A percentile compares a stretch with the other conserved stretches of the same genome.
phyloP scores from a whole-genome alignment of 2,888 invertebrate species.

The Auanema sp. region DNA sequence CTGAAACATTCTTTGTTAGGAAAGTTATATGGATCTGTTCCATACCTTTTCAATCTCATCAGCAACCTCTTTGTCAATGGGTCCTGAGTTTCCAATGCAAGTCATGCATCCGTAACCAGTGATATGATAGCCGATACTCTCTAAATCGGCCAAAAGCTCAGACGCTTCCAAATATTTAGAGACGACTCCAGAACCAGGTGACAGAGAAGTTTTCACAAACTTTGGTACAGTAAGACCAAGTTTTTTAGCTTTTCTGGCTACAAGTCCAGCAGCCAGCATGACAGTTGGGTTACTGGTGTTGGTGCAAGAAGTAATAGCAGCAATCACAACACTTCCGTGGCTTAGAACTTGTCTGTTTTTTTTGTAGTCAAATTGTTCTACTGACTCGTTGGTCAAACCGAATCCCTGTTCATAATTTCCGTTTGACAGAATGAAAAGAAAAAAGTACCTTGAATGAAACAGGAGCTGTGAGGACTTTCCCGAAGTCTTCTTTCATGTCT shows the following conservation, averaged over 20 bases:
- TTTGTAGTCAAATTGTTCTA: slow-evolving; percentile 35
- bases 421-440: neutral
- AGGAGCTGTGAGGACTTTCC: slow-evolving; percentile 81
- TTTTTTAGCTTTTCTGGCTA: slow-evolving; percentile 71
- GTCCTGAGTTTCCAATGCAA: slow-evolving; percentile 97
- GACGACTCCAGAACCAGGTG: slow-evolving; percentile 92
- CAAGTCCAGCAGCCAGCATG: slow-evolving; percentile 87
- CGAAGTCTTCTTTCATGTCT: slow-evolving; percentile 87
- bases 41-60: slow-evolving; percentile 84
- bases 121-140: slow-evolving; percentile 75
- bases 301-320: slow-evolving; percentile 96
- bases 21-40: neutral
- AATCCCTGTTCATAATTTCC: slow-evolving; percentile 43
- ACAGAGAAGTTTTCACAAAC: slow-evolving; percentile 93
- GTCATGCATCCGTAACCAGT: slow-evolving; percentile 99
- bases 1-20: slow-evolving; percentile 66
- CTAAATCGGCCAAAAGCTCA: slow-evolving; percentile 80
- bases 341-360: slow-evolving; percentile 26
- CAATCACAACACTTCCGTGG: slow-evolving; percentile 81
- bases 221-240: slow-evolving; percentile 85
- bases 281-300: slow-evolving; percentile 97
- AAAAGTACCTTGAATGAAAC: slow-evolving; percentile 69
- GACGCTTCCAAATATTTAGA: slow-evolving; percentile 87
- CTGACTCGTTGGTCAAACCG: slow-evolving; percentile 53
- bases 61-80: slow-evolving; percentile 85